phyloP scores from a whole-genome alignment of 92 coral and sea anemone genomes.

The Zoanthus gigantus region DNA sequence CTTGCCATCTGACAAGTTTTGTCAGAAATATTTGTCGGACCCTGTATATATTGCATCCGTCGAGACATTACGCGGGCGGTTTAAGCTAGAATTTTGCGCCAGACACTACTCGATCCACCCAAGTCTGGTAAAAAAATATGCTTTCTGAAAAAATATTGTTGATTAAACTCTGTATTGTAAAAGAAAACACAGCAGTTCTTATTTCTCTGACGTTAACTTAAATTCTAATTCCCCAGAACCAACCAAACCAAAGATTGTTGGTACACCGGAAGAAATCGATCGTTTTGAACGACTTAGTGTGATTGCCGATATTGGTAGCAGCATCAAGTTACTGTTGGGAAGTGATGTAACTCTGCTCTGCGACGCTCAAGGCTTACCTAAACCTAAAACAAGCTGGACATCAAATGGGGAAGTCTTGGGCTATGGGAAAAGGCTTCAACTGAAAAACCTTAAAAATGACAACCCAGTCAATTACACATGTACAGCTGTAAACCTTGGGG shows the following conservation, averaged over 20 bases:
- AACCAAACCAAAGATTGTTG: conserved; percentile 62
- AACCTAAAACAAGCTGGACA: conserved; percentile 71
- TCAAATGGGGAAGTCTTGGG: conserved; percentile 52
- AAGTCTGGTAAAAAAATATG: no score
- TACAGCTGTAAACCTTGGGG: conserved; percentile 76
- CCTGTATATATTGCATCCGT: no score
- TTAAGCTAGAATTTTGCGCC: no score
- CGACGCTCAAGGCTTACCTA: conserved; percentile 75
- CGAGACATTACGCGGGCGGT: no score
- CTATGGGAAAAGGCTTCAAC: conserved; percentile 15
- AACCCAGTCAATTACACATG: conserved; percentile 74
- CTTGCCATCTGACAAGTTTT: no score
- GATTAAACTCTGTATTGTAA: no score
- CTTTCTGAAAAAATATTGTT: no score
- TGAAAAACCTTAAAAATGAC: conserved; percentile 26
- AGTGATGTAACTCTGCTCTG: conserved; percentile 78
- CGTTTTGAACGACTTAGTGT: conserved; percentile 57
- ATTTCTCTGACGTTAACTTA: background rate
- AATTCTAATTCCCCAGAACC: conserved; percentile 53
- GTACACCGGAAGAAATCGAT: conserved; percentile 58
- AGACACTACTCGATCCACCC: no score
- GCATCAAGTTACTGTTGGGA: conserved; percentile 66
- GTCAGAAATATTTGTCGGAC: no score
- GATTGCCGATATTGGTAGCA: conserved; percentile 64
- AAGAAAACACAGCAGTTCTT: no score